Conservation (phyloP, 2,888 invertebrate species). For the Sphaeridia pumilis region DNA sequence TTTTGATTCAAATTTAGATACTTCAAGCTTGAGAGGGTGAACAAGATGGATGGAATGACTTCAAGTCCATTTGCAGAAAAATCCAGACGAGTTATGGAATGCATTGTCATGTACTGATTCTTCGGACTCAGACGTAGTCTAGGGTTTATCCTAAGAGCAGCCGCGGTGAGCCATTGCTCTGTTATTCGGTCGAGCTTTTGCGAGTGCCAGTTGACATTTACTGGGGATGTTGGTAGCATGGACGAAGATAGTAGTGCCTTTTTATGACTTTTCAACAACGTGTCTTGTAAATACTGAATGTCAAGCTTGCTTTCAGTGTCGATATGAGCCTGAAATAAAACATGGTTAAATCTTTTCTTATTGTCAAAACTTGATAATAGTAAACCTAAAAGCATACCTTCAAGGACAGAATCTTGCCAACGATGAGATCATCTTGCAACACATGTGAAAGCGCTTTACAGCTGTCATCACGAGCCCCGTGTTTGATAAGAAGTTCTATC, state of each 20-base stretch:
- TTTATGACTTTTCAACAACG: constrained; percentile 25
- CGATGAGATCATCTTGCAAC: constrained; percentile 60
- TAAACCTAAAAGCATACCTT: constrained; percentile 13
- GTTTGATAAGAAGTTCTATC: constrained; percentile 62
- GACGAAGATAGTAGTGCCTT: constrained; percentile 29
- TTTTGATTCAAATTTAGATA: constrained; percentile 81
- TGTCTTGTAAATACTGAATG: constrained; percentile 40
- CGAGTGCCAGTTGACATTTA: constrained; percentile 77
- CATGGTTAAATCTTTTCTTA: constrained; percentile 21
- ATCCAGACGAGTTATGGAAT: constrained; percentile 85
- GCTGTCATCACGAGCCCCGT: constrained; percentile 78
- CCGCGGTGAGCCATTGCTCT: constrained; percentile 69
- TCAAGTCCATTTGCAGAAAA: constrained; percentile 78
- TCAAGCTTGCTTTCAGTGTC: constrained; percentile 90
- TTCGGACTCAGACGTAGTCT: constrained; percentile 59
- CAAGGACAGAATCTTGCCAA: constrained; percentile 70
- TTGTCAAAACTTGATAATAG: background rate
- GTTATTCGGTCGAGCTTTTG: constrained; percentile 57
- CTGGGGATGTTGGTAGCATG: constrained; percentile 29
- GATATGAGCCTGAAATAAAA: constrained; percentile 66
- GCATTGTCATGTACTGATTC: constrained; percentile 58
- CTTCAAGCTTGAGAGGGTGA: constrained; percentile 67
- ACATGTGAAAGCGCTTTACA: constrained; percentile 67
- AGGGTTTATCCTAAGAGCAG: constrained; percentile 72
- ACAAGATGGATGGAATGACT: constrained; percentile 66